Evolutionary conservation across 2,888 invertebrate genomes (phyloP).

Genomic region (Syritta pipiens): DNA sequence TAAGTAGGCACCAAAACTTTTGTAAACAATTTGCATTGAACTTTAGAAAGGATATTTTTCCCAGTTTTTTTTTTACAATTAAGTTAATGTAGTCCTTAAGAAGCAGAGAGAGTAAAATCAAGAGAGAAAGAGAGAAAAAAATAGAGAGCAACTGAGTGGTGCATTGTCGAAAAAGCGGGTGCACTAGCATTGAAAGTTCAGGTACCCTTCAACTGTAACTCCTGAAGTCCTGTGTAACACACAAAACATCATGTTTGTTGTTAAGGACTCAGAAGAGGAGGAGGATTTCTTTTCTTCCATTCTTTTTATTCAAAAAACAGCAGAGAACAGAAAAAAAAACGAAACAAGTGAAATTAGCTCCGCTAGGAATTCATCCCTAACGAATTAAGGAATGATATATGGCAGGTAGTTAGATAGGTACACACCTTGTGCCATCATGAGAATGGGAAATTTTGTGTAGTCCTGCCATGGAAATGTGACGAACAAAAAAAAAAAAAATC

Average conservation of each 20-base stretch:
- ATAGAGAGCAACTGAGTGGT: not conserved
- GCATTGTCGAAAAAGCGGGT: not conserved
- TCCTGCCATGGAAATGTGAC: conserved; percentile 18
- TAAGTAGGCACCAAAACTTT: conserved; percentile 21
- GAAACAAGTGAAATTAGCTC: conserved; percentile 29
- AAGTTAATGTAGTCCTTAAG: conserved; percentile 33
- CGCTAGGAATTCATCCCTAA: conserved; percentile 45
- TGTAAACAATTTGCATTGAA: conserved; percentile 32
- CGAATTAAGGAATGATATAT: conserved; percentile 55
- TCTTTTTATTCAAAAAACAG: too few species aligned
- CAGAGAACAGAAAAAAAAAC: too few species aligned
- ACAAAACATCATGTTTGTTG: conserved; percentile 5
- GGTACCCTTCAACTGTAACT: not conserved
- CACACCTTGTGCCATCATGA: conserved; percentile 57
- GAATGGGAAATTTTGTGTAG: conserved; percentile 17
- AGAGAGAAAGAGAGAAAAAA: too few species aligned
- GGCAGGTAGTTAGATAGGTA: conserved; percentile 58
- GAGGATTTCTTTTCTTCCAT: too few species aligned
- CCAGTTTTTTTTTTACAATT: not conserved
- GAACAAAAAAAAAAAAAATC: not conserved
- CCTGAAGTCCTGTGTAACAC: not conserved
- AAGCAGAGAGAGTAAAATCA: too few species aligned
- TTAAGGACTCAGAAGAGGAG: too few species aligned
- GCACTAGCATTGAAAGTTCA: not conserved
- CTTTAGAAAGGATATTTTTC: not conserved